Evolutionary conservation across 2,888 invertebrate genomes (phyloP).

Genomic region (Cerastis rubricosa): DNA sequence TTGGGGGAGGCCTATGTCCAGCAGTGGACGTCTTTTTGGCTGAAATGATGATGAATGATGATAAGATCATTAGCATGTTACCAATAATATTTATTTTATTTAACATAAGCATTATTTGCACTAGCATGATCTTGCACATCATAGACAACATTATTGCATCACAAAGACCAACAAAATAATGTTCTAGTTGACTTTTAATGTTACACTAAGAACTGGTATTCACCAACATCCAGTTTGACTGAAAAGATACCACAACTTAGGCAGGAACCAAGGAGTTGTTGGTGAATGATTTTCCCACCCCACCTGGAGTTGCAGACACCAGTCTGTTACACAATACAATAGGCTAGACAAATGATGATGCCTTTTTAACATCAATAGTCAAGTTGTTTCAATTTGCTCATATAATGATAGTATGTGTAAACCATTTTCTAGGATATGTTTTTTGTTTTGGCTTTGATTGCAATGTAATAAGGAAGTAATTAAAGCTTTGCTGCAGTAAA

Average conservation of each 20-base stretch:
- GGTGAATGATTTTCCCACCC: neutral
- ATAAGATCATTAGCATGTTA: neutral
- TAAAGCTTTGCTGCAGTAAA: neutral
- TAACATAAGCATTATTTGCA: neutral
- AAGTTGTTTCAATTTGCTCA: neutral
- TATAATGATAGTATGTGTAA: neutral
- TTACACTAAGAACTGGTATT: neutral
- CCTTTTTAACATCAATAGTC: neutral
- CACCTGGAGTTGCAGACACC: too few relatives aligned
- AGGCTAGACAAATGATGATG: neutral
- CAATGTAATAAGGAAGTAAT: conserved; percentile 3
- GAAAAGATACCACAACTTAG: neutral
- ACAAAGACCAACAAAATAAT: neutral
- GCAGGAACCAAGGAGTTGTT: neutral
- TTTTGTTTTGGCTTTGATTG: neutral
- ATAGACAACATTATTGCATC: neutral
- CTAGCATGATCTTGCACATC: neutral
- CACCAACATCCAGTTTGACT: neutral
- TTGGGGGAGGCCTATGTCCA: too few relatives aligned
- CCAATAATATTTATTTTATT: neutral
- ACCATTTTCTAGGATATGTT: neutral
- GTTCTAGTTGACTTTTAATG: neutral
- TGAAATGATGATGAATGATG: too few relatives aligned
- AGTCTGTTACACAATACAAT: neutral
- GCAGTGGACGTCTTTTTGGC: too few relatives aligned